Percentiles rank a stretch among this genome's conserved stretches.
Conservation (phyloP, 2,888 invertebrate genomes). For the Leucania comma region DNA sequence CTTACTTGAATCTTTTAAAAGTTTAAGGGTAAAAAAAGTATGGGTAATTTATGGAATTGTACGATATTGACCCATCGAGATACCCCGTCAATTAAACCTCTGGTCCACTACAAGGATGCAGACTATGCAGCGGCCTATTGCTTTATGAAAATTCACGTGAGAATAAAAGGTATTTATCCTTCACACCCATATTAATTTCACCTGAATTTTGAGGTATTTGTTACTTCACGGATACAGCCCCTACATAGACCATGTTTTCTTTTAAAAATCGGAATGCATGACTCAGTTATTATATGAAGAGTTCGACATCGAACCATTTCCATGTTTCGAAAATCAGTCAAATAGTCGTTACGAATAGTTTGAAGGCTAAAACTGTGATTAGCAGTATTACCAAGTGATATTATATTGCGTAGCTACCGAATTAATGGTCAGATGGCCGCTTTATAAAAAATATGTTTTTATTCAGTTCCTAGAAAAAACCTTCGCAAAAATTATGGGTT, state of each 20-base stretch:
- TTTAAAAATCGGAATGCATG: background rate
- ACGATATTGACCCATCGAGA: background rate
- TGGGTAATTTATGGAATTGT: conserved; percentile 31
- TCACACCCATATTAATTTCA: background rate
- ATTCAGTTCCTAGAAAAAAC: too few relatives aligned
- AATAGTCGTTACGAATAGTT: background rate
- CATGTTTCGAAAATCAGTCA: background rate
- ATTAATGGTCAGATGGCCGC: too few relatives aligned
- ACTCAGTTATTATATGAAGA: background rate
- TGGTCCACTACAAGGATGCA: fast-evolving
- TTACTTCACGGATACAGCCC: background rate
- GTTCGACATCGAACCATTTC: background rate
- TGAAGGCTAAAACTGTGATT: background rate
- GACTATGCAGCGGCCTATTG: background rate
- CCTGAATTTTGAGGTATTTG: background rate
- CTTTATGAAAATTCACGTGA: conserved; percentile 30
- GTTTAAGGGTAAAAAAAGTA: background rate
- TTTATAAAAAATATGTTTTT: too few relatives aligned
- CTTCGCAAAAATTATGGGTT: too few relatives aligned
- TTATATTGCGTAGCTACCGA: background rate
- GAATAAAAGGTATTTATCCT: conserved; percentile 16
- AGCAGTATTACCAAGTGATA: background rate
- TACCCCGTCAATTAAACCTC: fast-evolving
- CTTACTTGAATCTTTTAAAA: conserved; percentile 6
- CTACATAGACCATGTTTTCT: background rate